These are phyloP conservation scores for Haemorhous mexicanus DNA, from an alignment of 2,113 vertebrate genomes.

Conservation along the genomic window DNA sequence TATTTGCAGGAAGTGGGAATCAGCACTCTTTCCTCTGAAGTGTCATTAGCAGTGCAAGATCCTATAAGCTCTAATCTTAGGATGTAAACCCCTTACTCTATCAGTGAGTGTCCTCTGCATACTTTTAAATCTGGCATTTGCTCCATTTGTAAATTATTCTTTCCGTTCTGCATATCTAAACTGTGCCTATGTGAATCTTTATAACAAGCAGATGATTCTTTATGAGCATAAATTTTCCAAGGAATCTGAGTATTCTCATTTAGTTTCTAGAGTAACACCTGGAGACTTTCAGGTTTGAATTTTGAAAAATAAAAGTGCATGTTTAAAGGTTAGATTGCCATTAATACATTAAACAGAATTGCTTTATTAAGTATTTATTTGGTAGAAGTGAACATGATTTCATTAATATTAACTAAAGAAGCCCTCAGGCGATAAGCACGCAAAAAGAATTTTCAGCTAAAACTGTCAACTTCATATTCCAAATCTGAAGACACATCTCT, in stretches of 20 bases:
- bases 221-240: background rate
- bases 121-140: background rate
- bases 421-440: background rate
- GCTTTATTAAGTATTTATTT: slow-evolving; percentile 4
- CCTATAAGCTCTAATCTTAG: background rate
- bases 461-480: background rate
- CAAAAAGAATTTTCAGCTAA: background rate
- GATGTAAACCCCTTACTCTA: background rate
- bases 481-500: background rate
- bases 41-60: background rate
- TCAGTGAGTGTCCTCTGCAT: background rate
- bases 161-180: background rate
- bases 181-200: background rate
- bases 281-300: background rate
- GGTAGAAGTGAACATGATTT: background rate
- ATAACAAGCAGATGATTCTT: background rate
- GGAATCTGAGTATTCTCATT: background rate
- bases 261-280: background rate
- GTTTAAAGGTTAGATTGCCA: background rate
- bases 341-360: background rate
- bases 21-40: background rate
- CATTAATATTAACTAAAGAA: slow-evolving; percentile 2
- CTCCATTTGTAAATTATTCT: background rate
- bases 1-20: background rate
- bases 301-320: background rate